phyloP scores from a whole-genome alignment of 2,888 invertebrate genomes.

The Coelopa pilipes region DNA sequence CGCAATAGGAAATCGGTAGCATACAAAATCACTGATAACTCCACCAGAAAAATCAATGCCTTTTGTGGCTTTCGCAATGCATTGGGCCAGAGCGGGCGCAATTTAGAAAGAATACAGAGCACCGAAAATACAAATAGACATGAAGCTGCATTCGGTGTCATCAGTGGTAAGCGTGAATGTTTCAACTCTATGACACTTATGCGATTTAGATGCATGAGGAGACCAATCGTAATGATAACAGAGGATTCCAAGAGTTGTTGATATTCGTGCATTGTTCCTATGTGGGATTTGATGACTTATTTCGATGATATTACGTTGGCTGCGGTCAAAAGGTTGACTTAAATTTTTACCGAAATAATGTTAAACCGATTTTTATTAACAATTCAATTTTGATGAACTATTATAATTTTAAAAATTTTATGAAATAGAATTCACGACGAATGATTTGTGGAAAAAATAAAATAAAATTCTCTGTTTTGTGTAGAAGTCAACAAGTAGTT shows the following conservation, averaged over 20 bases:
- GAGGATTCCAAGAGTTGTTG: conserved; percentile 44
- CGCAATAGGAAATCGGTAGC: conserved; percentile 50
- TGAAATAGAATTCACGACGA: conserved; percentile 24
- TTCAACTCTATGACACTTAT: conserved; percentile 51
- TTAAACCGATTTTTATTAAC: conserved; percentile 39
- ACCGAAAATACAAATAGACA: conserved; percentile 51
- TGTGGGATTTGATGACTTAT: background rate
- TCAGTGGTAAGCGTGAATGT: conserved; percentile 46
- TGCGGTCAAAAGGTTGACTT: conserved; percentile 18
- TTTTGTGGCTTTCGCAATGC: conserved; percentile 43
- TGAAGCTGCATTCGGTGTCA: conserved; percentile 53
- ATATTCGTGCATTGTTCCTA: conserved; percentile 41
- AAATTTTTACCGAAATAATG: conserved; percentile 39
- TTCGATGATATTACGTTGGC: background rate
- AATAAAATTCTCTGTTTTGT: background rate
- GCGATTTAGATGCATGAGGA: conserved; percentile 49
- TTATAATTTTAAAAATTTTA: conserved; percentile 38
- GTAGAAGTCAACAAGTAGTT: background rate
- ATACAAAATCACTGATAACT: conserved; percentile 48
- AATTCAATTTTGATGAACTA: conserved; percentile 42
- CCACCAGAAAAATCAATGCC: conserved; percentile 47
- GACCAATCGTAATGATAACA: conserved; percentile 46
- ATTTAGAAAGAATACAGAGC: conserved; percentile 48
- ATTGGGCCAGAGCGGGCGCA: conserved; percentile 49
- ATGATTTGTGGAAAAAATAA: background rate